A percentile compares a stretch with the other conserved stretches of the same genome.
These are phyloP conservation scores for Leucozona laternaria DNA, from an alignment of 2,888 invertebrate species.

Conservation along the genomic window DNA sequence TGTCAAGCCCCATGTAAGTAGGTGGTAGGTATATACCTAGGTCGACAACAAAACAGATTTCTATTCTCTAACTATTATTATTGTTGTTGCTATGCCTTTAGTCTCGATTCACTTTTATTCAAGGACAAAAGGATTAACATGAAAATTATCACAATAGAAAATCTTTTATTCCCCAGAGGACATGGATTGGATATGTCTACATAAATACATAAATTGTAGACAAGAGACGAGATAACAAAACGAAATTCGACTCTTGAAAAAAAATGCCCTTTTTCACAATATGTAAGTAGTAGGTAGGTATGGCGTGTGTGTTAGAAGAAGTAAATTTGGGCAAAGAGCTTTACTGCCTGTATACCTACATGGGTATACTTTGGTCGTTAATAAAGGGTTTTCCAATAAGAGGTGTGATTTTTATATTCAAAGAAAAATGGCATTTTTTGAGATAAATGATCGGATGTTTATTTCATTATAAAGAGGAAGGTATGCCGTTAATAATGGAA, in stretches of 20 bases:
- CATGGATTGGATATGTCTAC: not conserved
- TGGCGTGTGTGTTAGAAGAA: not conserved
- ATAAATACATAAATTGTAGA: constrained; percentile 20
- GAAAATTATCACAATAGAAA: constrained; percentile 73
- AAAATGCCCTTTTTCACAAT: not conserved
- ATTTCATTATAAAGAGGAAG: too few relatives aligned
- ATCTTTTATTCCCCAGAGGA: constrained; percentile 68
- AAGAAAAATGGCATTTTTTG: too few relatives aligned
- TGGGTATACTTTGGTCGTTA: too few relatives aligned
- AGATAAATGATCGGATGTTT: too few relatives aligned
- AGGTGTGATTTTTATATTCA: too few relatives aligned
- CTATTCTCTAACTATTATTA: constrained; percentile 16
- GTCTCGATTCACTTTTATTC: not conserved
- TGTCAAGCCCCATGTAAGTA: not conserved
- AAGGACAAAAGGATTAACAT: constrained; percentile 72
- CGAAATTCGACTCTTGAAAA: not conserved
- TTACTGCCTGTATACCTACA: too few relatives aligned
- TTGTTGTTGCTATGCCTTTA: not conserved
- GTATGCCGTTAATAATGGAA: too few relatives aligned
- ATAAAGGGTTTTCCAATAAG: too few relatives aligned
- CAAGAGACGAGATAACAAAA: constrained; percentile 40
- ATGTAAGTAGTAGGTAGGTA: too few relatives aligned
- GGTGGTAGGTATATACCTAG: constrained; percentile 5
- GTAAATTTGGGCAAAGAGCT: not conserved
- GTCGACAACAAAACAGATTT: not conserved